Conservation (phyloP, 2,113 vertebrate genomes). For the Electrona antarctica region DNA sequence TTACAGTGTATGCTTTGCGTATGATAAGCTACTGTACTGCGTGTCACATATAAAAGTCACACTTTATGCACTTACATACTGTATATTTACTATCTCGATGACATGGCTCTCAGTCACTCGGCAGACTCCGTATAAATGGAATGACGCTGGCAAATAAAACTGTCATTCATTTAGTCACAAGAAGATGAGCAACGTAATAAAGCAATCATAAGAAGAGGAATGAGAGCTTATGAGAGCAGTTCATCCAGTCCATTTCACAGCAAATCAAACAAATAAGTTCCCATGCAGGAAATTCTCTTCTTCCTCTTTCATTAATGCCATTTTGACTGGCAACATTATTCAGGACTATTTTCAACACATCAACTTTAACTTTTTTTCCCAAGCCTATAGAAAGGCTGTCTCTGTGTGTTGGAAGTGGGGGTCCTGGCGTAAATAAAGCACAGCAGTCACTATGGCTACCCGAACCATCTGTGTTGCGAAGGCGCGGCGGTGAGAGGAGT, state of each 20-base stretch:
- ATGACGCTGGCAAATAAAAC: neutral
- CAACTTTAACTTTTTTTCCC: constrained; percentile 7
- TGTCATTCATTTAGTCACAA: neutral
- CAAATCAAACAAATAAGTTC: neutral
- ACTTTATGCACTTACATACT: neutral
- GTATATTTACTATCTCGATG: neutral
- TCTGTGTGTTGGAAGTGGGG: neutral
- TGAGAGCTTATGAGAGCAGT: neutral
- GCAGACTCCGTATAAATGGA: constrained; percentile 18
- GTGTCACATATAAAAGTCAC: constrained; percentile 29
- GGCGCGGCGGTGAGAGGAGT: constrained; percentile 45
- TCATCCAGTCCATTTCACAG: neutral
- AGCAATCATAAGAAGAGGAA: neutral
- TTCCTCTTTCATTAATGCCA: neutral
- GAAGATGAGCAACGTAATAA: neutral
- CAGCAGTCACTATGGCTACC: constrained; percentile 53
- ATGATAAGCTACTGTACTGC: neutral
- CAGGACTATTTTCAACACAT: neutral
- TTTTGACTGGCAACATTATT: neutral
- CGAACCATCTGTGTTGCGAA: constrained; percentile 66
- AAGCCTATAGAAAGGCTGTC: constrained; percentile 24
- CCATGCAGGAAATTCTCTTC: neutral
- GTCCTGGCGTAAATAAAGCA: constrained; percentile 43
- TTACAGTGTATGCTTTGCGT: constrained; percentile 22
- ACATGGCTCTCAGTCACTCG: neutral